Percentiles rank a stretch among this genome's conserved stretches.
These are phyloP conservation scores for Blastobasis lacticolella DNA, from an alignment of 2,888 invertebrate species.

Conservation along the genomic window DNA sequence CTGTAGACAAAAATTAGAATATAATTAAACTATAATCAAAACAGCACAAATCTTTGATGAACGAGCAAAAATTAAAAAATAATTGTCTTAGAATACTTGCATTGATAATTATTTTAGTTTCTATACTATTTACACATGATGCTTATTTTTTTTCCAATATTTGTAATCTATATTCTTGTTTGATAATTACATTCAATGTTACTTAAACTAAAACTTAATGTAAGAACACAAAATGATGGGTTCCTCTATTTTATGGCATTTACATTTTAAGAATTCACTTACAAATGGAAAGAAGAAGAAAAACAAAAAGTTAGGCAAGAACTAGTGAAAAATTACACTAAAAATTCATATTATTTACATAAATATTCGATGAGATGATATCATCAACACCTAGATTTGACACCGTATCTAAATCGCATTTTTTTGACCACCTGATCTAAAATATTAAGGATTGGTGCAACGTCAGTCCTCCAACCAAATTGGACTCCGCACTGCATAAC, in stretches of 20 bases:
- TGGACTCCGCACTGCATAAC: background rate
- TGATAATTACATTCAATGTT: background rate
- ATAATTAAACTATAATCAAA: background rate
- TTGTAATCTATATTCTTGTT: background rate
- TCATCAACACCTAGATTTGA: no score
- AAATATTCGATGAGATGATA: no score
- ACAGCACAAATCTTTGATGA: background rate
- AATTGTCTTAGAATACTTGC: background rate
- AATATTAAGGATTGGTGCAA: background rate
- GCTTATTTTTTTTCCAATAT: no score
- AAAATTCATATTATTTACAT: no score
- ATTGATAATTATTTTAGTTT: no score
- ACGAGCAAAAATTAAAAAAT: background rate
- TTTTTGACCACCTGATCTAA: background rate
- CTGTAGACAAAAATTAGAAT: background rate
- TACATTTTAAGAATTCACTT: no score
- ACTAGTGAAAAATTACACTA: no score
- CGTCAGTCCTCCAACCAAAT: background rate
- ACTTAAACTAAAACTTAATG: background rate
- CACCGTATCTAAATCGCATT: background rate
- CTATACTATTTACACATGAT: no score
- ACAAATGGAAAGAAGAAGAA: background rate
- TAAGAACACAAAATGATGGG: background rate
- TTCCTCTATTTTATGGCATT: no score
- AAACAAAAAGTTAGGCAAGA: background rate